Conservation (phyloP, 2,888 invertebrate genomes). For the Acrocera orbiculus region DNA sequence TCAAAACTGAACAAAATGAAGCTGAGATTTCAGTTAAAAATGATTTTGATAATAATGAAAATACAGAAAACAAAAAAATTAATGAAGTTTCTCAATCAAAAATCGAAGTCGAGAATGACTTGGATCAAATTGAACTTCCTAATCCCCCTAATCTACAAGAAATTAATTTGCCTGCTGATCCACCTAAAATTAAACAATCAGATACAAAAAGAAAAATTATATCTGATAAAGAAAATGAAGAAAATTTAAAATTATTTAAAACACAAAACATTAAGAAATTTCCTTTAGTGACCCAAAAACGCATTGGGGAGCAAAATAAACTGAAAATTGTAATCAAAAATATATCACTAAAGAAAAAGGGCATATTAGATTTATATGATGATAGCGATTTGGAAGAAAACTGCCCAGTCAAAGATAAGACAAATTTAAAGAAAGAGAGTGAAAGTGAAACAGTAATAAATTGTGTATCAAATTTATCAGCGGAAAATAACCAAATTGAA, state of each 20-base stretch:
- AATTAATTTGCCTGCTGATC: not conserved
- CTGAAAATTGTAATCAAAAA: not conserved
- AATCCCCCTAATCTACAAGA: not conserved
- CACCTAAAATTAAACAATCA: no score
- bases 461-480: no score
- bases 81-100: slow-evolving; percentile 7
- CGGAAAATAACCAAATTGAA: slow-evolving; percentile 20
- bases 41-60: slow-evolving; percentile 7
- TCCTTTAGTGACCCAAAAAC: no score
- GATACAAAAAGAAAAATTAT: no score
- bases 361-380: slow-evolving; percentile 36
- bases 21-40: no score
- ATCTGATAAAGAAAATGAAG: no score
- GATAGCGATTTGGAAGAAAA: slow-evolving; percentile 35
- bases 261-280: no score
- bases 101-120: not conserved
- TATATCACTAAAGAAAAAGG: slow-evolving; percentile 25
- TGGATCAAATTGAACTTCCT: not conserved
- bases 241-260: no score
- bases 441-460: no score
- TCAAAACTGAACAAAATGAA: not conserved
- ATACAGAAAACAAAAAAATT: slow-evolving; percentile 6
- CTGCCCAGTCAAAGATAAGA: no score
- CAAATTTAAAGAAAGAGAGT: no score
- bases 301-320: not conserved